Base-by-base conservation (phyloP, 2,888 invertebrate genomes). In the Hanleya hanleyi region DNA sequence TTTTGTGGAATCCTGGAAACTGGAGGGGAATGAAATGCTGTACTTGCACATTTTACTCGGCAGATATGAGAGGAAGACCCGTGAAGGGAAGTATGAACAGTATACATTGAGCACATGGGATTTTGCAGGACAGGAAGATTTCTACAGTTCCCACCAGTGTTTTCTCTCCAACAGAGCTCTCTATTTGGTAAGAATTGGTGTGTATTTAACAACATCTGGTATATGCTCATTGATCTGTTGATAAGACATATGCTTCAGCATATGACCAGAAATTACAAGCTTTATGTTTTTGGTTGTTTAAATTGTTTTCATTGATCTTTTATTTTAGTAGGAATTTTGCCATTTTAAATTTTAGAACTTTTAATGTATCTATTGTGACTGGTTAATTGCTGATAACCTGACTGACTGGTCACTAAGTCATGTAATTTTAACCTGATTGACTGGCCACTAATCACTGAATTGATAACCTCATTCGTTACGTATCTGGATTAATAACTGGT, bases 41-140 rank as follows among this genome's bases (percentile, higher is more conserved):
- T 47, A 1, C 22, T 7, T 22, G 22, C n/a, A 33, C 26, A 26
- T 57, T 57, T 57, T 37, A 67, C 7, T 61, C 50, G 57, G 1
- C 65, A 82, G 84, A 64, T 84, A 79, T 75, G 83, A 84, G 57
- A 76, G 82, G 62, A 73, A 78, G 7, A 78, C 26, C 61, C 69
- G 26, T 41, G 69, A 69, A 61, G 76, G 78, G 0, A 78, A 76
- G 65, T 77, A 76, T 12, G 82, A 84, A 18, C 77, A 79, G n/a
- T 87, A 84, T 73, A 87, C 86, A 3, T 73, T 88, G 22, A 87
- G 81, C 70, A 87, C 88, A 0, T 89, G 89, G 89, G 89, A 89
- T 79, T 88, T 89, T 81, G 88, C 88, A 7, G 88, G 88, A 5
- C 88, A 88, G 73, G 89, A 89, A 69, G 88, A 88, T 33, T 89